phyloP scores from a whole-genome alignment of 2,797 vertebrate species.

The Pipistrellus nathusii region DNA sequence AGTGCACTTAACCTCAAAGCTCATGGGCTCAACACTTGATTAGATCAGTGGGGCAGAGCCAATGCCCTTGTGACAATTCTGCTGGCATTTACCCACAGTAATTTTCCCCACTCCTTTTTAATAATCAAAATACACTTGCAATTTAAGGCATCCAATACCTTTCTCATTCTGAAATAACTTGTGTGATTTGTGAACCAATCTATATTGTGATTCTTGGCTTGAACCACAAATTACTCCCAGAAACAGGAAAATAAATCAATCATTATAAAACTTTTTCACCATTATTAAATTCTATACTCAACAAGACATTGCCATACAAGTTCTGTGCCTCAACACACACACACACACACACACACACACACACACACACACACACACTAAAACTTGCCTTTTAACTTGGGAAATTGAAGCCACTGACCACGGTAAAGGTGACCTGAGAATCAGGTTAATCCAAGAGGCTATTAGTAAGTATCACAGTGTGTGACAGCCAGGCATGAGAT shows the following conservation, averaged over 20 bases:
- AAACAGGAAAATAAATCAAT: neutral
- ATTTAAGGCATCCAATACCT: neutral
- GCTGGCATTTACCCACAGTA: neutral
- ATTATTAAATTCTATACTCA: neutral
- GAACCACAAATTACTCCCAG: neutral
- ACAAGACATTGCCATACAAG: neutral
- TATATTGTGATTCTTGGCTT: neutral
- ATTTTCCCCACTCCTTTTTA: neutral
- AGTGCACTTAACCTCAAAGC: neutral
- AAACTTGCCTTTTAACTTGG: neutral
- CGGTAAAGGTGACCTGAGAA: neutral
- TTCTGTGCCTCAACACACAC: neutral
- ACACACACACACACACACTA: no score
- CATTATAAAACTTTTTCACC: neutral
- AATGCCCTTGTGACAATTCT: neutral
- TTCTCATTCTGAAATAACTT: neutral
- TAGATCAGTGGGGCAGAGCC: neutral
- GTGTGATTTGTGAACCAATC: neutral
- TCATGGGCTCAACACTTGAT: neutral
- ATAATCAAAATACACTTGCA: neutral
- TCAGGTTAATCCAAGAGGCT: neutral
- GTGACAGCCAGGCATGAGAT: neutral
- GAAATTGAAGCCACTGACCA: neutral
- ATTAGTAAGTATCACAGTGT: neutral
- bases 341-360: no score